phyloP scores from a whole-genome alignment of 2,888 invertebrate species.

The Trachelus iudaicus region DNA sequence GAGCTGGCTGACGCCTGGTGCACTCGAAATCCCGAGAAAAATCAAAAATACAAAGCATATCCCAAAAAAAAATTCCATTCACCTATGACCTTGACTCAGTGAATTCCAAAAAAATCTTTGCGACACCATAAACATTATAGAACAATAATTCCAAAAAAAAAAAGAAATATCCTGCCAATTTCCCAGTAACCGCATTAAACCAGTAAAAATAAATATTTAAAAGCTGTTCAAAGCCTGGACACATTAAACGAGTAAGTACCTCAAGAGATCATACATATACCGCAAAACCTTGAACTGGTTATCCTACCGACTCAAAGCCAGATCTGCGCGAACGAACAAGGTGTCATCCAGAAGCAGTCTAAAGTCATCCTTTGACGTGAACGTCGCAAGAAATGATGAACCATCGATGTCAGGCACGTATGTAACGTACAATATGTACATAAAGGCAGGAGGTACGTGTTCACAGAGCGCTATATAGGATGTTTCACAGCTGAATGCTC shows the following conservation, averaged over 20 bases:
- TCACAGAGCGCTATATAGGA: background rate
- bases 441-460: background rate
- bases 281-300: background rate
- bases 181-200: background rate
- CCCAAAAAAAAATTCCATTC: background rate
- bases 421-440: background rate
- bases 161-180: background rate
- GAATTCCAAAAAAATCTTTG: background rate
- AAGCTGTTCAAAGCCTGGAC: background rate
- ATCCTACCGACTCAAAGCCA: background rate
- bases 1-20: background rate
- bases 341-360: background rate
- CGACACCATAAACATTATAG: background rate
- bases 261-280: background rate
- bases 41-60: background rate
- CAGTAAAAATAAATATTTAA: background rate
- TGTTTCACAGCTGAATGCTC: conserved; percentile 49
- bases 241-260: background rate
- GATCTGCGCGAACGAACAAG: background rate
- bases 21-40: background rate
- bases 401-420: conserved; percentile 4
- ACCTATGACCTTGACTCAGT: too few relatives aligned
- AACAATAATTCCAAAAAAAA: background rate
- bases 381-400: conserved; percentile 12
- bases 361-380: conserved; percentile 4